Evolutionary conservation across 2,888 invertebrate genomes (phyloP), one percentile per base, ranked within the genome.

Genomic region (Nudaria mundana): DNA sequence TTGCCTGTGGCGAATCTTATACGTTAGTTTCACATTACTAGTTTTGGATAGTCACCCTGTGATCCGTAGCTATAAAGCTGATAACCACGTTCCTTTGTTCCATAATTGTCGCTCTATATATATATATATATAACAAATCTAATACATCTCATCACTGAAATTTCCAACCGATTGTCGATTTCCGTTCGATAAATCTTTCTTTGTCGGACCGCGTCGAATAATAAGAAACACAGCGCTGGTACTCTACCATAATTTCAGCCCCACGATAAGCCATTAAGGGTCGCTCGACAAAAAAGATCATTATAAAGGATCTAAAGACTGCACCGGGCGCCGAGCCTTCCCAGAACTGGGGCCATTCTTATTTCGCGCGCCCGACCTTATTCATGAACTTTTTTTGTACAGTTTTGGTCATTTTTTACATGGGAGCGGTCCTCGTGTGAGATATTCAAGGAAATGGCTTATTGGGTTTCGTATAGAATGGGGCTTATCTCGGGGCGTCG

Each of bases 281-380:
- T 75, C 76, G 73, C 68, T 71, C 56, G 48, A 78, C 79, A 86
- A 87, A 86, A 86, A 86, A 76, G 73, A 80, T 82, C 81, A 81
- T 85, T 85, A 86, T 78, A 83, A 84, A 82, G 76, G 78, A 82
- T 82, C 75, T 81, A 82, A 83, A 83, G 84, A 79, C 79, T 79
- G 76, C 80, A 76, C 75, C 84, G 83, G n/a, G 84, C 84, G 82
- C 79, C 82, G 84, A 71, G 67, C 82, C 86, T 87, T 88, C 87
- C 76, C 81, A 83, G 87, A 87, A 87, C 68, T 74, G 76, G 63
- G 71, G 63, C 85, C 82, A 87, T 87, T 88, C 86, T 87, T 84
- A 84, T 86, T 86, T 86, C 75, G 86, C 82, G 83, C 81, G 82
- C 84, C 82, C 79, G 83, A 82, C 79, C 81, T 87, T 84, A 87